Evolutionary conservation across 2,888 invertebrate species (phyloP).

Genomic region (Didymodactylos carnosus): DNA sequence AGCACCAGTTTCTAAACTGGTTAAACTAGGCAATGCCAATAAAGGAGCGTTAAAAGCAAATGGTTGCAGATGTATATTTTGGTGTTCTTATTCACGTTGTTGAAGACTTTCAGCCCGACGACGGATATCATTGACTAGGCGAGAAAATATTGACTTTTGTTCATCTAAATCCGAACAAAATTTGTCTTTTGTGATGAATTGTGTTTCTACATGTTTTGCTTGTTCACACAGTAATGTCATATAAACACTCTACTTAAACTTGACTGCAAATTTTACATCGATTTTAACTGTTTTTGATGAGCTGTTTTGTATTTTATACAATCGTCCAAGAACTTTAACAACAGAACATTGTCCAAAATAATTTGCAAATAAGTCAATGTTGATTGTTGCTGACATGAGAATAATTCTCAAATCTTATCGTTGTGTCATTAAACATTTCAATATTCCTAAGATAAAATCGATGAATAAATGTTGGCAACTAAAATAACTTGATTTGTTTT

Average conservation of each 20-base stretch:
- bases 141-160: neutral
- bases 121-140: neutral
- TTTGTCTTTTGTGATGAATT: neutral
- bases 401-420: slow-evolving; percentile 54
- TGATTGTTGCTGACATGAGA: slow-evolving; percentile 96
- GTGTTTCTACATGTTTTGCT: neutral
- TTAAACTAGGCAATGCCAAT: neutral
- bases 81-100: no score
- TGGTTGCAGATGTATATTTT: no score
- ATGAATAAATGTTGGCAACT: slow-evolving; percentile 83
- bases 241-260: neutral
- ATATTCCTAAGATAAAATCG: slow-evolving; percentile 55
- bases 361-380: slow-evolving; percentile 69
- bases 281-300: no score
- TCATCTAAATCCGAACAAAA: no score
- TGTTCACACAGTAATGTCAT: neutral
- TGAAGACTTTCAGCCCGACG: neutral
- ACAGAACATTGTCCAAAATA: slow-evolving; percentile 72
- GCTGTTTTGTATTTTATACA: slow-evolving; percentile 19
- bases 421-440: slow-evolving; percentile 69
- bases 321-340: slow-evolving; percentile 48
- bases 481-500: slow-evolving; percentile 54
- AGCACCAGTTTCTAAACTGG: no score
- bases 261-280: no score
- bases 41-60: neutral